Evolutionary conservation across 2,113 vertebrate species (phyloP).

Genomic region (Abramis brama): DNA sequence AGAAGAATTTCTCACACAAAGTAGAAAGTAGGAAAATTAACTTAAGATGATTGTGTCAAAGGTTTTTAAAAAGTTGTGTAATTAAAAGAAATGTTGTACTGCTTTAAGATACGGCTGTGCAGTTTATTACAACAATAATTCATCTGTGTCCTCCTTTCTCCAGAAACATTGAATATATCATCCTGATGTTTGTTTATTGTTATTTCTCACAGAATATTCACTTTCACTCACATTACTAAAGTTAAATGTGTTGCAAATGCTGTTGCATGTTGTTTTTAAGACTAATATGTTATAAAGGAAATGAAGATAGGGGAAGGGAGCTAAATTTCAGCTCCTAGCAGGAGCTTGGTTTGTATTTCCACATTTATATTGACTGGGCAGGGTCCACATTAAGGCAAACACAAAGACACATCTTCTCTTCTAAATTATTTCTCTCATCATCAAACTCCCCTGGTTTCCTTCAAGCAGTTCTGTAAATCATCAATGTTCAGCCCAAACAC

Average conservation of each 20-base stretch:
- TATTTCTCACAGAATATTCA: not conserved
- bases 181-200: not conserved
- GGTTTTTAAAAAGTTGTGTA: not conserved
- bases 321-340: slow-evolving; percentile 26
- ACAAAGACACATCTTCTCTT: slow-evolving; percentile 9
- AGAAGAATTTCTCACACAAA: not conserved
- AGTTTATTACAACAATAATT: not conserved
- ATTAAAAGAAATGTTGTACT: not conserved
- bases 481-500: slow-evolving; percentile 49
- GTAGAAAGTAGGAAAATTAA: not conserved
- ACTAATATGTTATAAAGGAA: not conserved
- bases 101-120: not conserved
- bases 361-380: not conserved
- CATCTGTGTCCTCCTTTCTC: not conserved
- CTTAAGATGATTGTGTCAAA: not conserved
- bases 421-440: slow-evolving; percentile 26
- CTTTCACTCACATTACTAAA: not conserved
- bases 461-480: slow-evolving; percentile 15
- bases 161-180: not conserved
- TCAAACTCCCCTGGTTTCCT: slow-evolving; percentile 16
- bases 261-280: not conserved
- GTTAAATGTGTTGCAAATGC: not conserved
- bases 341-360: slow-evolving; percentile 23
- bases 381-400: not conserved
- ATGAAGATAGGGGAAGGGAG: not conserved